These are phyloP conservation scores for Palaemon carinicauda DNA, from an alignment of 1,140 invertebrate genomes.

Conservation along the genomic window DNA sequence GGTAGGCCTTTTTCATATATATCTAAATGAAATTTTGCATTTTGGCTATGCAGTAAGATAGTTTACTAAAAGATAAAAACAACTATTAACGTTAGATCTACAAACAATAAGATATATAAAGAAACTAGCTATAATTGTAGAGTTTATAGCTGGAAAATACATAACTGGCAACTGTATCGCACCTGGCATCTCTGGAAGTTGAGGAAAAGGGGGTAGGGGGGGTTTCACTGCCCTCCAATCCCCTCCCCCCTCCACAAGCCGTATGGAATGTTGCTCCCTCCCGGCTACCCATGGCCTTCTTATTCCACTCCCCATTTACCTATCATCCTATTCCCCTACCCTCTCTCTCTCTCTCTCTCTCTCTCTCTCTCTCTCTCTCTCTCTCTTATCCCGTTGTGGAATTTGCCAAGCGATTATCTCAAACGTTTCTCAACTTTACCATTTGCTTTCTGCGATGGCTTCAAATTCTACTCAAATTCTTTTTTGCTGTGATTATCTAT, in stretches of 20 bases:
- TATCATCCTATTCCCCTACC: not conserved
- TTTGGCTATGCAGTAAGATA: no score
- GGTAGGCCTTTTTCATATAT: no score
- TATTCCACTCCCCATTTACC: not conserved
- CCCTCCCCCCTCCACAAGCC: conserved; percentile 14
- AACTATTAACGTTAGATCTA: not conserved
- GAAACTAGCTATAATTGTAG: not conserved
- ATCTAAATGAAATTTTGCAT: no score
- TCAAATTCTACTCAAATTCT: not conserved
- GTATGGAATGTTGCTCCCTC: conserved; percentile 48
- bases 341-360: conserved; percentile 14
- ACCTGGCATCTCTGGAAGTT: conserved; percentile 48
- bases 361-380: conserved; percentile 25
- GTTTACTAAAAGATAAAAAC: no score
- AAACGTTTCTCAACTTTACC: not conserved
- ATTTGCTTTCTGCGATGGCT: not conserved
- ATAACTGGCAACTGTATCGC: conserved; percentile 22
- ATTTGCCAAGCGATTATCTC: not conserved
- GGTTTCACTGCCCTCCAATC: not conserved
- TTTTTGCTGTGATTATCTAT: no score
- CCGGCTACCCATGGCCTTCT: conserved; percentile 48
- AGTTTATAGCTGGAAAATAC: not conserved
- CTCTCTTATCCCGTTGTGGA: not conserved
- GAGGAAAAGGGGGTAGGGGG: conserved; percentile 6
- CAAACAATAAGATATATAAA: not conserved